These are phyloP conservation scores for Heterocephalus glaber DNA, from an alignment of 2,113 vertebrate genomes.

Conservation along the genomic window DNA sequence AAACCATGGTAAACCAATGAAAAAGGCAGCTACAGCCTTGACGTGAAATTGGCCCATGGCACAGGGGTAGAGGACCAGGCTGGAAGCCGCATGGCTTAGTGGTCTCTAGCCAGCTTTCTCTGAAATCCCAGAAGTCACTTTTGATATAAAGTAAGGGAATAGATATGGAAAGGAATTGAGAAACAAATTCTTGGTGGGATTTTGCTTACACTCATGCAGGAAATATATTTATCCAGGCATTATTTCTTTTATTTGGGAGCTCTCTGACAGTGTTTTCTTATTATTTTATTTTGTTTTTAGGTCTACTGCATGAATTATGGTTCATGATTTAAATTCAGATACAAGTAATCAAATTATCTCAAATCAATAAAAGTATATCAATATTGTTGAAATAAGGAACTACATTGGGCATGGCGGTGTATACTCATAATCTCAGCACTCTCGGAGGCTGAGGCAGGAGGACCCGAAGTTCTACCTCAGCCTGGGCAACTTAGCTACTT, in stretches of 20 bases:
- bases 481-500: background rate
- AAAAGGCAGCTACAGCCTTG: background rate
- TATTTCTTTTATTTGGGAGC: background rate
- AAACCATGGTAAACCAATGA: background rate
- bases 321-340: constrained; percentile 23
- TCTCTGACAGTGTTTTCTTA: background rate
- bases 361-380: background rate
- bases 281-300: background rate
- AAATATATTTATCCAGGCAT: background rate
- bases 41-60: background rate
- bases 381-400: constrained; percentile 51
- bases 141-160: background rate
- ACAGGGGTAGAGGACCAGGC: background rate
- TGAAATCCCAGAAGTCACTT: background rate
- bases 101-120: background rate
- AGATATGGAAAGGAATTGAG: background rate
- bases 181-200: background rate
- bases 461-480: background rate
- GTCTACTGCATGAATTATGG: background rate
- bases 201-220: background rate
- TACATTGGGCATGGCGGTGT: background rate
- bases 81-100: background rate
- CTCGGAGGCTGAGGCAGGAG: background rate
- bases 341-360: background rate
- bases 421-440: background rate